Conservation (phyloP, 2,113 vertebrate genomes). For the Indicator indicator region DNA sequence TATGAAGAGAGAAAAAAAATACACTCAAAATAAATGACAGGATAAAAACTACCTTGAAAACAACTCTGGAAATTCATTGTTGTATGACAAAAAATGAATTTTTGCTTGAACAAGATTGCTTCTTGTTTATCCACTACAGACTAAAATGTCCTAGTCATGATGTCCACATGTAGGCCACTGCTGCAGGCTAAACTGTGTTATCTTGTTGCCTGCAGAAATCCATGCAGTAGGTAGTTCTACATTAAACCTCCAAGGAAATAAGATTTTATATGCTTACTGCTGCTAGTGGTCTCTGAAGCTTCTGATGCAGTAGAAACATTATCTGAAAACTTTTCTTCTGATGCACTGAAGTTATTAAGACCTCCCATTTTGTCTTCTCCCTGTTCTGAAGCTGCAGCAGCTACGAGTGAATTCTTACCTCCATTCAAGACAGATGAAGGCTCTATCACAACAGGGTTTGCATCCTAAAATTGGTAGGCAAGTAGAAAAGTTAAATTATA, state of each 20-base stretch:
- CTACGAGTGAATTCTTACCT: constrained; percentile 77
- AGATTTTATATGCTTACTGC: constrained; percentile 81
- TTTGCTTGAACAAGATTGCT: background rate
- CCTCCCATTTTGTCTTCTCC: constrained; percentile 77
- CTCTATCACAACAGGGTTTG: constrained; percentile 89
- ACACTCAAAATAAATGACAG: background rate
- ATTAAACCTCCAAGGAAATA: constrained; percentile 58
- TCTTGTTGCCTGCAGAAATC: background rate
- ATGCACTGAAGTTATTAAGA: constrained; percentile 78
- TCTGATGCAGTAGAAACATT: constrained; percentile 93
- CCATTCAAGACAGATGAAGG: constrained; percentile 87
- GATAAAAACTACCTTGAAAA: background rate
- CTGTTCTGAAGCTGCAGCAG: constrained; percentile 77
- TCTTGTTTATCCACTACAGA: background rate
- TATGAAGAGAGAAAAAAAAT: rapidly evolving
- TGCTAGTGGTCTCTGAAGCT: constrained; percentile 86
- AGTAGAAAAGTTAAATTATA: background rate
- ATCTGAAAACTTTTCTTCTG: constrained; percentile 91
- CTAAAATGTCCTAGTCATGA: background rate
- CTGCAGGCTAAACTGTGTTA: background rate
- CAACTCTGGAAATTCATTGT: background rate
- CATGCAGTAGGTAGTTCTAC: constrained; percentile 18
- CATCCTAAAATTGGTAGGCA: constrained; percentile 80
- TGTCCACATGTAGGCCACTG: background rate
- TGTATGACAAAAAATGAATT: background rate